A percentile compares a stretch with the other conserved stretches of the same genome.
phyloP scores from a whole-genome alignment of 1,140 invertebrate species.

The Eumaeus atala region DNA sequence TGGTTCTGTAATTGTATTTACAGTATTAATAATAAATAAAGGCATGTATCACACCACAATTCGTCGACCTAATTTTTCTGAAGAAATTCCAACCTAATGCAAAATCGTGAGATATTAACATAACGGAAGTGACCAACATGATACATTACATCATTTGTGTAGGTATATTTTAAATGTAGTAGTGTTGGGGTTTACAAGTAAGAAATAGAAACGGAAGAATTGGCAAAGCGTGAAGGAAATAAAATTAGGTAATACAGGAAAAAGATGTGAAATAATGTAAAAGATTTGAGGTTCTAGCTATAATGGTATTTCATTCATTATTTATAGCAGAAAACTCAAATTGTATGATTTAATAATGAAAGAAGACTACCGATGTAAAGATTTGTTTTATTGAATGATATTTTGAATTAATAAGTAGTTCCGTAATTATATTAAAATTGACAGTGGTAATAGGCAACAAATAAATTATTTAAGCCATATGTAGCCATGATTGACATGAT shows the following conservation, averaged over 20 bases:
- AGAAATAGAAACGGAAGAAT: constrained; percentile 44
- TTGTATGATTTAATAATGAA: not conserved
- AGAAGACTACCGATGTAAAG: not conserved
- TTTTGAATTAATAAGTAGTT: not conserved
- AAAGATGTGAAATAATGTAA: constrained; percentile 38
- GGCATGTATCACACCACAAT: not conserved
- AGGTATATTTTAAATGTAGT: constrained; percentile 34
- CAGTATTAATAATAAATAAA: not conserved
- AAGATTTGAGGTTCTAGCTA: constrained; percentile 29
- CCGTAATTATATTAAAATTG: not conserved
- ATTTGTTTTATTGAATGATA: constrained; percentile 4
- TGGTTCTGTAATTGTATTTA: constrained; percentile 79
- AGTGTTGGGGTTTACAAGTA: constrained; percentile 43
- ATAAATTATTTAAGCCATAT: not conserved
- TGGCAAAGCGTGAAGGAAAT: constrained; percentile 50
- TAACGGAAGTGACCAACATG: constrained; percentile 26
- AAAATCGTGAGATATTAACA: constrained; percentile 6
- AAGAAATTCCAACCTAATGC: not conserved
- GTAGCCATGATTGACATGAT: too few relatives aligned
- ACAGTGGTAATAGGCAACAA: not conserved
- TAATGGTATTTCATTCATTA: not conserved
- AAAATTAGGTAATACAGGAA: constrained; percentile 17
- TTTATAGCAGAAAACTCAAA: constrained; percentile 9
- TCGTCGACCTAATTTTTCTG: not conserved
- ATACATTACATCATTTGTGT: constrained; percentile 34